A percentile compares a stretch with the other conserved stretches of the same genome.
Conservation (phyloP, 1,140 invertebrate species). For the Chlorops oryzae region DNA sequence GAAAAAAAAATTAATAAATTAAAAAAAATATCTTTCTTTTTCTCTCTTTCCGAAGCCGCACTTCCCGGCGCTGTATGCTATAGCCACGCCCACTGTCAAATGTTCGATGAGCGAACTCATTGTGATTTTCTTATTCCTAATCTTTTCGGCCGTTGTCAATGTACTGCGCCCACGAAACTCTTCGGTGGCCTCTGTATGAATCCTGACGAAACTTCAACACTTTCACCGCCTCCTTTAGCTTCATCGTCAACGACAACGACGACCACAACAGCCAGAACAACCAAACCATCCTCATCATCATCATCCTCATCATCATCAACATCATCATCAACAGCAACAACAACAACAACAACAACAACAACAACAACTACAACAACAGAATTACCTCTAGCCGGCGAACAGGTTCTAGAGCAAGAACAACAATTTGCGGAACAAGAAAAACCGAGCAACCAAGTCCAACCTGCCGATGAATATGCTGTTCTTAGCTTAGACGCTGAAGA, state of each 20-base stretch:
- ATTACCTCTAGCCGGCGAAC: neutral
- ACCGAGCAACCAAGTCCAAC: neutral
- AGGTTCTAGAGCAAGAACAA: too few relatives aligned
- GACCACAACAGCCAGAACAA: constrained; percentile 19
- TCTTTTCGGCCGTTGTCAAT: constrained; percentile 80
- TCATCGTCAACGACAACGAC: constrained; percentile 16
- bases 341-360: constrained; percentile 15
- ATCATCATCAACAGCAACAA: constrained; percentile 18
- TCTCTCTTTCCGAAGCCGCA: constrained; percentile 61
- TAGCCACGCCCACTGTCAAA: constrained; percentile 77
- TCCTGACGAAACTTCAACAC: constrained; percentile 28
- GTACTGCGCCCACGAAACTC: constrained; percentile 62
- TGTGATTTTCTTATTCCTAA: constrained; percentile 85
- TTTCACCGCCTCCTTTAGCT: too few relatives aligned
- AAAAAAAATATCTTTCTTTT: neutral
- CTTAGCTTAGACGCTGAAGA: neutral
- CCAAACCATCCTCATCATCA: constrained; percentile 39
- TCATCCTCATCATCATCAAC: constrained; percentile 38
- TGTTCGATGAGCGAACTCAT: constrained; percentile 73
- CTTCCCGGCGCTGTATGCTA: constrained; percentile 81
- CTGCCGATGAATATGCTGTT: constrained; percentile 2
- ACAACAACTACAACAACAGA: constrained; percentile 12
- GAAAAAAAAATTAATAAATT: too few relatives aligned
- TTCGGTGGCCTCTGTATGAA: constrained; percentile 58
- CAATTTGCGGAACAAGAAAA: too few relatives aligned